Percentiles rank a stretch among this genome's conserved stretches.
These are phyloP conservation scores for Macrophya annulata DNA, from an alignment of 2,888 invertebrate genomes.

Conservation along the genomic window DNA sequence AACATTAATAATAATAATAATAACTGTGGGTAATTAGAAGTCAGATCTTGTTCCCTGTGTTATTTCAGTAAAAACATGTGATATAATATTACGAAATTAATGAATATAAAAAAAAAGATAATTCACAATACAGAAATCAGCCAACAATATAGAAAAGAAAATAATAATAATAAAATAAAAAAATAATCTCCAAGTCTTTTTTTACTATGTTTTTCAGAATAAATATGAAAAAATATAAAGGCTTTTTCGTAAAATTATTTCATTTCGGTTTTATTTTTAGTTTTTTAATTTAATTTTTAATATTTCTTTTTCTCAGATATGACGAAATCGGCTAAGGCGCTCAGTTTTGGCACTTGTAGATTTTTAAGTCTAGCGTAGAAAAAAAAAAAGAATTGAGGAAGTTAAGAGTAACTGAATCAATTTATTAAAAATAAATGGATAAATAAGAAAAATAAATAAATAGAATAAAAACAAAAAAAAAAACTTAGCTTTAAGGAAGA, in stretches of 20 bases:
- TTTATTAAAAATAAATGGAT: constrained; percentile 44
- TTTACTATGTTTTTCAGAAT: constrained; percentile 29
- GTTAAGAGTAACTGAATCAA: constrained; percentile 48
- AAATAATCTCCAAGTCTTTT: constrained; percentile 37
- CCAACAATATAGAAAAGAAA: background rate
- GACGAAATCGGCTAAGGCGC: constrained; percentile 61
- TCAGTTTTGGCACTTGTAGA: constrained; percentile 61
- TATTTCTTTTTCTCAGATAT: constrained; percentile 1
- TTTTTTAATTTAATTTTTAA: background rate
- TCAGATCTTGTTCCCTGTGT: constrained; percentile 49
- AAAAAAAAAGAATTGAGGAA: constrained; percentile 61
- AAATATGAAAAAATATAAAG: background rate
- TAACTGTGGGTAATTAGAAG: constrained; percentile 11
- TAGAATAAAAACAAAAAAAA: constrained; percentile 37
- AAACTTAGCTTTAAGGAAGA: constrained; percentile 61
- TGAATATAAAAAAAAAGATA: background rate
- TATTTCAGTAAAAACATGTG: constrained; percentile 52
- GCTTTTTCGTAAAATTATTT: constrained; percentile 15
- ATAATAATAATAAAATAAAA: background rate
- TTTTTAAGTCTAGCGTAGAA: constrained; percentile 65
- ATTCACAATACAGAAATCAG: background rate
- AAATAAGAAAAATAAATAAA: background rate
- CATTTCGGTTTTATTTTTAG: background rate
- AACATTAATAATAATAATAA: background rate
- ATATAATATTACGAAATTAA: constrained; percentile 52